phyloP scores from a whole-genome alignment of 37 sponge, comb jelly and placozoan genomes.

The Chondrosia reniformis region DNA sequence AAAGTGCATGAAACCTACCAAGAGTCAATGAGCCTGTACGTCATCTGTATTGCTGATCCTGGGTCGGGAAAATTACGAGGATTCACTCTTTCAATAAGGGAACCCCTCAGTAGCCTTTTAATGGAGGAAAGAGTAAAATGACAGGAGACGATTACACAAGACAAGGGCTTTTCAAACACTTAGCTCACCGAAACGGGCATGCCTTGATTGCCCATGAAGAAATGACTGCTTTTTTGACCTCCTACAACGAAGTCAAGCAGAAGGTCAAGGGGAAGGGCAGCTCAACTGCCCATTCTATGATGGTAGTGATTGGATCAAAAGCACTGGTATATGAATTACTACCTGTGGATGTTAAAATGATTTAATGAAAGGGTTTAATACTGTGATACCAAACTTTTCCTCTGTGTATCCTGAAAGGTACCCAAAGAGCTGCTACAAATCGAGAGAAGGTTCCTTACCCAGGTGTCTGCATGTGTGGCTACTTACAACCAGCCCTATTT shows the following conservation, averaged over 20 bases:
- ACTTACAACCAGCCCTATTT: neutral
- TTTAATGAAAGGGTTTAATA: no score
- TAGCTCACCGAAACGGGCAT: neutral
- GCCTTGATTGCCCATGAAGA: neutral
- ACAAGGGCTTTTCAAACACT: neutral
- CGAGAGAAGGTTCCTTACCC: neutral
- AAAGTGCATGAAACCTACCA: neutral
- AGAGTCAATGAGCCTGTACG: conserved; percentile 4
- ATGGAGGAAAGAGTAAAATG: neutral
- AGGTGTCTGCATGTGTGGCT: neutral
- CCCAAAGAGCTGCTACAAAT: neutral
- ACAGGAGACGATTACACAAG: neutral
- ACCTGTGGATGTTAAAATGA: no score
- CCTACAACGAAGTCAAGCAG: neutral
- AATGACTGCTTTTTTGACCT: neutral
- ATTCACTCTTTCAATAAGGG: neutral
- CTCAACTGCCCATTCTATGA: neutral
- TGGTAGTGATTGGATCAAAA: neutral
- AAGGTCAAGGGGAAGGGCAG: neutral
- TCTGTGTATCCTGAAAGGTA: no score
- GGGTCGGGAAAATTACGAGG: no score
- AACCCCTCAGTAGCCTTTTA: neutral
- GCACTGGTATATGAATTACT: neutral
- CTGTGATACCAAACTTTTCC: no score
- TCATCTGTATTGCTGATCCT: conserved; percentile 7